phyloP scores from a whole-genome alignment of 2,113 vertebrate species.

The Rhodinocichla rosea region DNA sequence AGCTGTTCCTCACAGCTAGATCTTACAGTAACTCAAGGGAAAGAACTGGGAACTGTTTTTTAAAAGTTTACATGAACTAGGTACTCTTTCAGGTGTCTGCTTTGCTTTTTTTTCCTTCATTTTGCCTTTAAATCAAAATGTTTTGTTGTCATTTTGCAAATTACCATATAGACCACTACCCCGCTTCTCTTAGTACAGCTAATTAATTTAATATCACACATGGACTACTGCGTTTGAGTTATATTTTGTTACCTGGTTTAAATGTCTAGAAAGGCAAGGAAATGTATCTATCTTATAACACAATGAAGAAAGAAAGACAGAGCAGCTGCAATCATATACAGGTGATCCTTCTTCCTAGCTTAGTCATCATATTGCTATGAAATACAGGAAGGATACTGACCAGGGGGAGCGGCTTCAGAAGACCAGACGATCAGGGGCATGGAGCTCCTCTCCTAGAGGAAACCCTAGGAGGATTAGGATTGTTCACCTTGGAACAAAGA shows the following conservation, averaged over 20 bases:
- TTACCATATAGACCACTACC: not conserved
- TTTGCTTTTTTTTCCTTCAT: not conserved
- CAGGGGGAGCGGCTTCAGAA: not conserved
- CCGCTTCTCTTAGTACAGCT: not conserved
- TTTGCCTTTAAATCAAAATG: not conserved
- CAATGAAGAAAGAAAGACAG: not conserved
- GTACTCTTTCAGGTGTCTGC: not conserved
- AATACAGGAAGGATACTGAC: not conserved
- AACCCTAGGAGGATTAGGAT: not conserved
- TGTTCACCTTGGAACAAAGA: not conserved
- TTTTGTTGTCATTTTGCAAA: not conserved
- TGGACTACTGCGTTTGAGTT: not conserved
- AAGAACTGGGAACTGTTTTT: not conserved
- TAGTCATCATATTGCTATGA: too few relatives aligned
- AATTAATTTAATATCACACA: not conserved
- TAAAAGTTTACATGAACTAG: not conserved
- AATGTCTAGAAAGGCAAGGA: not conserved
- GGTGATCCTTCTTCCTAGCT: not conserved
- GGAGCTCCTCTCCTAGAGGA: not conserved
- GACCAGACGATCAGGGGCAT: too few relatives aligned
- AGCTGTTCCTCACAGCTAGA: not conserved
- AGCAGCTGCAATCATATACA: not conserved
- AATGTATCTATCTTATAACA: not conserved
- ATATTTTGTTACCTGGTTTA: not conserved
- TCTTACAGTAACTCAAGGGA: not conserved